A percentile compares a stretch with the other conserved stretches of the same genome.
These are phyloP conservation scores for Epinotia bilunana DNA, from an alignment of 2,888 invertebrate genomes.

Conservation along the genomic window DNA sequence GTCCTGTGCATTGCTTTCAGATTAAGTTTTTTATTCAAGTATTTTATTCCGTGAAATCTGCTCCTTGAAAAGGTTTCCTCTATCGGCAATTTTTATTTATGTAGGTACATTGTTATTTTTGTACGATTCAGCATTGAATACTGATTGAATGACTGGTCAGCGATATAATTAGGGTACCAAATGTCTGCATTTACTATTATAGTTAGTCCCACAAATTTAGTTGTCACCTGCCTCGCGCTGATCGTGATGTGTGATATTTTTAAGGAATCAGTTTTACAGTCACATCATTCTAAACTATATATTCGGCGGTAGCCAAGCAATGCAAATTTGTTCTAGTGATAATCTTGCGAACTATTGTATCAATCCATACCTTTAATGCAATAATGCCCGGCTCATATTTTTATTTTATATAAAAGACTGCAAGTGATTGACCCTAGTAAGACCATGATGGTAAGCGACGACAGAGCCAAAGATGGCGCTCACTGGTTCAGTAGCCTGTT, in stretches of 20 bases:
- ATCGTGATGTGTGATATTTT: constrained; percentile 1
- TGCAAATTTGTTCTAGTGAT: background rate
- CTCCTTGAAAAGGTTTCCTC: background rate
- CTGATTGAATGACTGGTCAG: constrained; percentile 51
- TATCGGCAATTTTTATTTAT: constrained; percentile 10
- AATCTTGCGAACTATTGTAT: background rate
- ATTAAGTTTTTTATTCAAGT: background rate
- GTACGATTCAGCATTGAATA: constrained; percentile 12
- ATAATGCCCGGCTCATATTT: too few species aligned
- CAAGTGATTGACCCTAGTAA: too few species aligned
- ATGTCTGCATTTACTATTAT: constrained; percentile 65
- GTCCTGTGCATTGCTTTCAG: too few species aligned
- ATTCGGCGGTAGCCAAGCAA: too few species aligned
- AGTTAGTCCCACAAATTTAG: constrained; percentile 46
- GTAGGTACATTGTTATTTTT: background rate
- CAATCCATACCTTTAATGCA: too few species aligned
- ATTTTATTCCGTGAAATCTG: background rate
- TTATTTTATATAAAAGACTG: too few species aligned
- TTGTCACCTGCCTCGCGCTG: background rate
- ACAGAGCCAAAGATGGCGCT: too few species aligned
- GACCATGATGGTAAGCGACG: too few species aligned
- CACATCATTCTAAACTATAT: background rate
- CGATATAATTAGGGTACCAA: constrained; percentile 55
- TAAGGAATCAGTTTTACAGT: constrained; percentile 7
- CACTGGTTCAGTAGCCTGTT: too few species aligned